Base-by-base conservation (phyloP, 2,797 vertebrate genomes). In the Varecia variegata region DNA sequence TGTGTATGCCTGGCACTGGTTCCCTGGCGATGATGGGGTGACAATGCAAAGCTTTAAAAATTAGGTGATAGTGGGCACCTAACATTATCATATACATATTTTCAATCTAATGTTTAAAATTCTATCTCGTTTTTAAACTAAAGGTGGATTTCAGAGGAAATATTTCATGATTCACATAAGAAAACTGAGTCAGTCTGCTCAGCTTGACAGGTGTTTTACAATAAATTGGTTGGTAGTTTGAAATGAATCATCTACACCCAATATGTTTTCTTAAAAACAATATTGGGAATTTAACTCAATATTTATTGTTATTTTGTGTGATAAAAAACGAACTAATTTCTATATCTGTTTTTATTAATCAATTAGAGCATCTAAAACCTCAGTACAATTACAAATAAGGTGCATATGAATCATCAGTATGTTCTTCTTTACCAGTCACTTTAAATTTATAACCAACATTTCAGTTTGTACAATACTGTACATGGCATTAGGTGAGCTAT, bases 361-460 rank as follows among this genome's bases (percentile, higher is more conserved):
- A 90, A 77, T 76, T 60, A 88, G 65, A 80, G n/a, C 35, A 40
- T 25, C 54, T 4, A 6, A 93, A 93, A 82, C 4, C 14, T 90
- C 32, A 60, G 15, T 58, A 45, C 9, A 73, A 32, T 67, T 87
- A 45, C 13, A 45, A 40, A 74, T 2, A 52, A 68, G 52, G 23
- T 40, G 1, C 27, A 43, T 50, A 52, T 35, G 14, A 83, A 84
- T 89, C 9, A 47, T 62, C 1, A 79, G 20, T 54, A 35, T 30
- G 38, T 82, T 73, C 32, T 60, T 73, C 40, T 81, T 90, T 68
- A 79, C 15, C 7, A 56, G 27, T 68, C 40, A 71, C 35, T 87
- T 92, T 79, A 67, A 90, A 80, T 84, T 93, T 87, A 50, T 52
- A 95, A 86, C 7, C 32, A 87, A 11, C 10, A 79, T 90, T 94